Conservation (phyloP, 2,797 vertebrate genomes). For the Poecilia picta region DNA sequence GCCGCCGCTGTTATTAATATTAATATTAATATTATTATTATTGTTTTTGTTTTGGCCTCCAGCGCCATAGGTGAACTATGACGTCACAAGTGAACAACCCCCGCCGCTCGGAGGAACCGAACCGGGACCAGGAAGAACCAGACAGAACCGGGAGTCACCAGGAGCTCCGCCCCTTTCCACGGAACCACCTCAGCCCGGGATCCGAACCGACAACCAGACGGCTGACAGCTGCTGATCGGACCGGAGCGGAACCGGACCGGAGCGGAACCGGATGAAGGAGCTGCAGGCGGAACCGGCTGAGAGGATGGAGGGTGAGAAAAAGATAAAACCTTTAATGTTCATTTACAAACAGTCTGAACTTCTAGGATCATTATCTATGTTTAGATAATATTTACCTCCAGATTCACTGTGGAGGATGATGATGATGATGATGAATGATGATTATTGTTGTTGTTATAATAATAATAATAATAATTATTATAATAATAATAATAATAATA, state of each 20-base stretch:
- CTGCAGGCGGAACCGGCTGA: neutral
- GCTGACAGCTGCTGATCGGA: neutral
- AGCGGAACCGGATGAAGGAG: neutral
- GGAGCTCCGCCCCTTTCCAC: neutral
- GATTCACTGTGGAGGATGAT: too few species aligned
- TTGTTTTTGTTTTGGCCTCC: neutral
- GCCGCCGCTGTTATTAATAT: too few species aligned
- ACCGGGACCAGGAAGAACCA: neutral
- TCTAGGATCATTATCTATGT: too few species aligned
- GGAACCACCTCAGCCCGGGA: neutral
- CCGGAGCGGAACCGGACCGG: too few species aligned
- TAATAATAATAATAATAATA: too few species aligned
- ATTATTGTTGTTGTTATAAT: too few species aligned
- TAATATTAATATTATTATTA: too few species aligned
- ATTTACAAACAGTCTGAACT: too few species aligned
- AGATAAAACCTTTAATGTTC: too few species aligned
- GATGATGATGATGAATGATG: too few species aligned
- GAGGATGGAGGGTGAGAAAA: neutral
- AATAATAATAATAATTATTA: too few species aligned
- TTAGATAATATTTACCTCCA: too few species aligned
- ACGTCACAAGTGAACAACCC: neutral
- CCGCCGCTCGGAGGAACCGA: neutral
- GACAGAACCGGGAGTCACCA: neutral
- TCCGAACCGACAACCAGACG: neutral
- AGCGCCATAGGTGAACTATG: neutral